Conservation (phyloP, 2,888 invertebrate species). For the Netelia virgata region DNA sequence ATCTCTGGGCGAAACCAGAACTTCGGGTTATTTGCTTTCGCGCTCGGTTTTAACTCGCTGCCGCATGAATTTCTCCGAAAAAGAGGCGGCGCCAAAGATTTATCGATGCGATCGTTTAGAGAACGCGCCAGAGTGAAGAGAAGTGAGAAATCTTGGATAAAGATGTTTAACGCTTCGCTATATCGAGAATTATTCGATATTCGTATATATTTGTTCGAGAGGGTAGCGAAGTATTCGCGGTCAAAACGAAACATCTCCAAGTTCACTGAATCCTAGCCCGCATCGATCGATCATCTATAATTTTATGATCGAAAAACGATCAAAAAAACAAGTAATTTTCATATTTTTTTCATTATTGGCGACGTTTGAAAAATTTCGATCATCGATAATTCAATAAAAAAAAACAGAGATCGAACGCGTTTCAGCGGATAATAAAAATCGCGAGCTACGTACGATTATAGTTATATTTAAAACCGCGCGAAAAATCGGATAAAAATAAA, state of each 20-base stretch:
- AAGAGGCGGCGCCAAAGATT: slow-evolving; percentile 12
- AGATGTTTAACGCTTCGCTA: slow-evolving; percentile 11
- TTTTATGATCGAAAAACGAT: too few species aligned
- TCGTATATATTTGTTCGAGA: slow-evolving; percentile 7
- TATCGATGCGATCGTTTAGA: not conserved
- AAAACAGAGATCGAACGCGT: too few species aligned
- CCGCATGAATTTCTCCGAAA: slow-evolving; percentile 26
- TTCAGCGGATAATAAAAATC: too few species aligned
- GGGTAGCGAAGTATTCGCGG: not conserved
- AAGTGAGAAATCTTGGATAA: slow-evolving; percentile 9
- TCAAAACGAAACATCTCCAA: not conserved
- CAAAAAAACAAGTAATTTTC: too few species aligned
- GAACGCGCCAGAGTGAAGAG: not conserved
- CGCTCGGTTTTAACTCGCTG: not conserved
- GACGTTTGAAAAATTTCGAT: too few species aligned
- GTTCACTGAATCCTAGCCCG: too few species aligned
- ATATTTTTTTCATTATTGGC: too few species aligned
- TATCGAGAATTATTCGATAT: not conserved
- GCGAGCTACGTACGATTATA: too few species aligned
- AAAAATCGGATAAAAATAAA: not conserved
- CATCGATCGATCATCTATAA: too few species aligned
- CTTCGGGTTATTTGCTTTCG: slow-evolving; percentile 46
- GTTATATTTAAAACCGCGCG: not conserved
- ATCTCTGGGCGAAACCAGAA: slow-evolving; percentile 35
- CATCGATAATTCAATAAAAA: too few species aligned